Evolutionary conservation across 1,140 invertebrate genomes (phyloP).

Genomic region (Neodiprion fabricii): DNA sequence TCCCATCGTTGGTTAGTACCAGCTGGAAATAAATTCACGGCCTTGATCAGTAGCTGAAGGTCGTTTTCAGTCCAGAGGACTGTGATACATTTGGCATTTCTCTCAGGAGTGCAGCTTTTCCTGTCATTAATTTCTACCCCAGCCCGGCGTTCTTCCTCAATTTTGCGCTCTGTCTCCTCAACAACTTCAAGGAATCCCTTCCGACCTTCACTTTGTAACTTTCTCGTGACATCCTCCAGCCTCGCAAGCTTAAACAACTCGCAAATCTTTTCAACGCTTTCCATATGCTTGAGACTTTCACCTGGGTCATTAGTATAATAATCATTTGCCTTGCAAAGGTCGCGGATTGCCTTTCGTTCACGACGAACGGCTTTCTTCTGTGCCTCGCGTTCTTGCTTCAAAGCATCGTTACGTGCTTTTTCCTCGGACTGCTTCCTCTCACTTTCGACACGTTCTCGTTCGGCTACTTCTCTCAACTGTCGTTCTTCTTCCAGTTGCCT

Average conservation of each 20-base stretch:
- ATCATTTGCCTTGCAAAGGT: slow-evolving; percentile 85
- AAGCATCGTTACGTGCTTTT: slow-evolving; percentile 78
- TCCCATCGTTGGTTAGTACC: slow-evolving; percentile 97
- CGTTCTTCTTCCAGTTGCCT: slow-evolving; percentile 85
- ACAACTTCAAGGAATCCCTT: slow-evolving; percentile 72
- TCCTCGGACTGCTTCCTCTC: slow-evolving; percentile 85
- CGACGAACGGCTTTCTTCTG: slow-evolving; percentile 84
- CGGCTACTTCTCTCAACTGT: slow-evolving; percentile 71
- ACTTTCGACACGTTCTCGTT: slow-evolving; percentile 72
- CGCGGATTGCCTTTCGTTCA: slow-evolving; percentile 85
- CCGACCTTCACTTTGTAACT: slow-evolving; percentile 70
- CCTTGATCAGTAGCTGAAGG: slow-evolving; percentile 90
- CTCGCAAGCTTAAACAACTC: slow-evolving; percentile 77
- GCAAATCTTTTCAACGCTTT: slow-evolving; percentile 89
- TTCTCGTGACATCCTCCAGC: slow-evolving; percentile 79
- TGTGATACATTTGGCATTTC: slow-evolving; percentile 58
- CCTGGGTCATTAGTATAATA: slow-evolving; percentile 80
- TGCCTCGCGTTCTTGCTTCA: slow-evolving; percentile 86
- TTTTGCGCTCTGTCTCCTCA: slow-evolving; percentile 73
- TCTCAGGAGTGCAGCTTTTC: slow-evolving; percentile 46
- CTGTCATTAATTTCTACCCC: slow-evolving; percentile 49
- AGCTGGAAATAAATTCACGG: slow-evolving; percentile 95
- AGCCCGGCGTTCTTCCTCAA: slow-evolving; percentile 77
- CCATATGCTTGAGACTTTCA: slow-evolving; percentile 84
- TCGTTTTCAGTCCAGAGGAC: slow-evolving; percentile 82